A percentile compares a stretch with the other conserved stretches of the same genome.
Conservation (phyloP, 2,888 invertebrate species). For the Ectemnius continuus region DNA sequence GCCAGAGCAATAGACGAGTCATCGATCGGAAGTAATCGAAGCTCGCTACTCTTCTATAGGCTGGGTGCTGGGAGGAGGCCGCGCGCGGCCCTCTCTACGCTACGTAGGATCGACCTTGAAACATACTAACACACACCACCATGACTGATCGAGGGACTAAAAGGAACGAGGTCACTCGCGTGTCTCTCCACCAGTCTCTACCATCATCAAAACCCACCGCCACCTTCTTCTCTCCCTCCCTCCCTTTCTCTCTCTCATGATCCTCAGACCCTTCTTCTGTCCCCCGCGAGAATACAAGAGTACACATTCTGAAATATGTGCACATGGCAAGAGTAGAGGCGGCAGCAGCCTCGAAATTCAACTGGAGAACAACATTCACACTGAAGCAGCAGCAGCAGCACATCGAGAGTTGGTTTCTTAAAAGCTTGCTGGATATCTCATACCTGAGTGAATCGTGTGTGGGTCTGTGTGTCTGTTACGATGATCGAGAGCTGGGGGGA, state of each 20-base stretch:
- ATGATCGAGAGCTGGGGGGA: not conserved
- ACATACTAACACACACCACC: conserved; percentile 38
- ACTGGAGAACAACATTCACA: too few species aligned
- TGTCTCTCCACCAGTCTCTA: conserved; percentile 10
- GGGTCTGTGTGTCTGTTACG: not conserved
- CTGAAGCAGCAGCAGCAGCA: too few species aligned
- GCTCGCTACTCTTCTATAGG: conserved; percentile 32
- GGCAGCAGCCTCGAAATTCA: too few species aligned
- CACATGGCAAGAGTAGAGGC: too few species aligned
- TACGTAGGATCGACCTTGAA: conserved; percentile 34
- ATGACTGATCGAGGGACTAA: conserved; percentile 20
- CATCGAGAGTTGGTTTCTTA: too few species aligned
- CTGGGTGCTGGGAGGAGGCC: not conserved
- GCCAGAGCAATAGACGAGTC: not conserved
- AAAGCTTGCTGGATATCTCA: not conserved
- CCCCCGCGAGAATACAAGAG: too few species aligned
- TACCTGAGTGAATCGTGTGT: not conserved
- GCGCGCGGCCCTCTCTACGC: conserved; percentile 21
- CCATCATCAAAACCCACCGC: not conserved
- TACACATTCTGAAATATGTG: too few species aligned
- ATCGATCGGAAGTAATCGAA: conserved; percentile 48
- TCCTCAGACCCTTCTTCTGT: too few species aligned
- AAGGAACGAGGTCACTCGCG: conserved; percentile 35
- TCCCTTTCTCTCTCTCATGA: not conserved
- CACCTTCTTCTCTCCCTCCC: not conserved